These are phyloP conservation scores for Thumatha senex DNA, from an alignment of 2,888 invertebrate species.

Conservation along the genomic window DNA sequence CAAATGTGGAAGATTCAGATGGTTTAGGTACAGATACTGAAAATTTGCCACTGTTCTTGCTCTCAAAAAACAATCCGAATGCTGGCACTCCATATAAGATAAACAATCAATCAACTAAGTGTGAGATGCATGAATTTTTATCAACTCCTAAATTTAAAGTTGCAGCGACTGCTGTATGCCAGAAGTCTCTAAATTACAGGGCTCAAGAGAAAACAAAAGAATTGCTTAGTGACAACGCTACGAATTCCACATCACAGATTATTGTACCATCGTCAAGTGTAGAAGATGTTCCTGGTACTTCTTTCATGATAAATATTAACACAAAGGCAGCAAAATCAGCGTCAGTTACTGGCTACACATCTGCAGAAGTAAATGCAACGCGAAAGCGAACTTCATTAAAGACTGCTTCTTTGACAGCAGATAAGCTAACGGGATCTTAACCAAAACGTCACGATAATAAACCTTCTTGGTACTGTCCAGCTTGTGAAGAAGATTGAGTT, in stretches of 20 bases:
- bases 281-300: conserved; percentile 24
- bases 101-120: conserved; percentile 11
- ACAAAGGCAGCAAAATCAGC: conserved; percentile 14
- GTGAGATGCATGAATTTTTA: conserved; percentile 31
- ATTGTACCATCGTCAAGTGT: conserved; percentile 14
- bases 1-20: conserved; percentile 9
- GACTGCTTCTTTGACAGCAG: conserved; percentile 14
- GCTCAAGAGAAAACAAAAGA: conserved; percentile 31
- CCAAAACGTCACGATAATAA: conserved; percentile 18
- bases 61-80: conserved; percentile 25
- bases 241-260: conserved; percentile 25
- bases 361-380: conserved; percentile 15
- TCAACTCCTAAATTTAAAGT: conserved; percentile 28
- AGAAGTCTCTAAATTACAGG: conserved; percentile 28
- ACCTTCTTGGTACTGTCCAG: conserved; percentile 26
- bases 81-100: conserved; percentile 24
- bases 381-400: conserved; percentile 15
- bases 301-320: conserved; percentile 24
- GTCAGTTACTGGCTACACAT: conserved; percentile 17
- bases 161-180: conserved; percentile 16
- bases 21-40: conserved; percentile 24
- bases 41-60: conserved; percentile 26
- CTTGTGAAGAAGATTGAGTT: conserved; percentile 31
- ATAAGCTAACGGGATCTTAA: conserved; percentile 15
- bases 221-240: conserved; percentile 26